phyloP scores from a whole-genome alignment of 2,113 vertebrate genomes.

The Sterna hirundo region DNA sequence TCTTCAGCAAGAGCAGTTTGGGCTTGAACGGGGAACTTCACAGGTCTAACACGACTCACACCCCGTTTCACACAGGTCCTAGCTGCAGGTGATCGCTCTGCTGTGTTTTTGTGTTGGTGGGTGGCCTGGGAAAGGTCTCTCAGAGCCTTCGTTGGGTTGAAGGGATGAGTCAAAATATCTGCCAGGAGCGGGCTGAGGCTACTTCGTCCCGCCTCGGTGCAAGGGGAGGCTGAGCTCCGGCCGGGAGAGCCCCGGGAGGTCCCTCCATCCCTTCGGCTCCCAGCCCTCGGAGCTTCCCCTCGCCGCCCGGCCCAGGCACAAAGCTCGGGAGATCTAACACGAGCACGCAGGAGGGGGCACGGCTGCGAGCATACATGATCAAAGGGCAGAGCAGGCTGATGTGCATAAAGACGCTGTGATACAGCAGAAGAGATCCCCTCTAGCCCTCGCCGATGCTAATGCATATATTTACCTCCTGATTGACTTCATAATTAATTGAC shows the following conservation, averaged over 20 bases:
- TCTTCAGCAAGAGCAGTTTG: not conserved
- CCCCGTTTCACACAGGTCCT: accelerated
- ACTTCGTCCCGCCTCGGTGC: not conserved
- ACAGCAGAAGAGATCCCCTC: constrained; percentile 43
- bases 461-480: constrained; percentile 64
- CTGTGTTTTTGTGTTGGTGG: not conserved
- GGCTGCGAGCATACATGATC: constrained; percentile 42
- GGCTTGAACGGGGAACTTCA: not conserved
- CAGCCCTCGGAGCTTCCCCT: not conserved
- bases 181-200: accelerated
- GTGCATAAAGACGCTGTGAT: not conserved
- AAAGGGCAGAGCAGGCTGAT: constrained; percentile 51
- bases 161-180: not conserved
- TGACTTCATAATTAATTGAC: constrained; percentile 64
- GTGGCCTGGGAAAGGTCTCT: not conserved
- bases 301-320: accelerated
- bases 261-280: not conserved
- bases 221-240: accelerated
- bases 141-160: accelerated
- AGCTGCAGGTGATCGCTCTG: accelerated
- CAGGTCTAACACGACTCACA: accelerated
- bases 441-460: constrained; percentile 14
- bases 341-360: not conserved
- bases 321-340: not conserved
- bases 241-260: not conserved